Conservation (phyloP, 2,797 vertebrate species). For the Pterois miles region DNA sequence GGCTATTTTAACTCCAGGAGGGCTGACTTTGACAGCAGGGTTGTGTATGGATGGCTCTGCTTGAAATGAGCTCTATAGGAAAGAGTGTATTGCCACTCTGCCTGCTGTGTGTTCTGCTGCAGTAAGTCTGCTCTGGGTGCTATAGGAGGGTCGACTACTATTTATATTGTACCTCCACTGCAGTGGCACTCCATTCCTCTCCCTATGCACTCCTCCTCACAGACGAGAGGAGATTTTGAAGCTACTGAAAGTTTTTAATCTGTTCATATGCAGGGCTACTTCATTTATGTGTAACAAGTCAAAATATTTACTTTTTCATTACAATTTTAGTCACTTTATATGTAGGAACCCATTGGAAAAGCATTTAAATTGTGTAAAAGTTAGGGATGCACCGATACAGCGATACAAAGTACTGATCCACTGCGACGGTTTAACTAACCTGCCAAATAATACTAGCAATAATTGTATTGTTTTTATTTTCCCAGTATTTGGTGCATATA, state of each 20-base stretch:
- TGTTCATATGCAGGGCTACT: slow-evolving; percentile 8
- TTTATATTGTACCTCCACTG: slow-evolving; percentile 71
- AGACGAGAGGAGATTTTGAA: slow-evolving; percentile 37
- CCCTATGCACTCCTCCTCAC: slow-evolving; percentile 36
- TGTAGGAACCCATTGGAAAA: not conserved
- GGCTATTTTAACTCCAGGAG: slow-evolving; percentile 49
- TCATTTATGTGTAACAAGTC: slow-evolving; percentile 10
- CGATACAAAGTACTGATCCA: no score
- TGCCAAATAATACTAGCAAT: no score
- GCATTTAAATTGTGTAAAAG: not conserved
- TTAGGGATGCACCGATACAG: no score
- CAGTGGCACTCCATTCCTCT: slow-evolving; percentile 54
- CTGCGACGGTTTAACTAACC: no score
- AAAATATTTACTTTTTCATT: not conserved
- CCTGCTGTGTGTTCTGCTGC: slow-evolving; percentile 68
- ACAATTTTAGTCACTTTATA: not conserved
- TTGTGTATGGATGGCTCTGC: slow-evolving; percentile 48
- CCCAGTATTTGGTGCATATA: no score
- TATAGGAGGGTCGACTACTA: slow-evolving; percentile 69
- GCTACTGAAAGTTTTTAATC: slow-evolving; percentile 15
- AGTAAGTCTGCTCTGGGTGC: slow-evolving; percentile 67
- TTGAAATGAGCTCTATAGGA: slow-evolving; percentile 56
- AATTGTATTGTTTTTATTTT: no score
- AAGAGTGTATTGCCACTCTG: slow-evolving; percentile 30
- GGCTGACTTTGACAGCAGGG: slow-evolving; percentile 62